phyloP scores from a whole-genome alignment of 1,140 invertebrate genomes.

The Nomia melanderi region DNA sequence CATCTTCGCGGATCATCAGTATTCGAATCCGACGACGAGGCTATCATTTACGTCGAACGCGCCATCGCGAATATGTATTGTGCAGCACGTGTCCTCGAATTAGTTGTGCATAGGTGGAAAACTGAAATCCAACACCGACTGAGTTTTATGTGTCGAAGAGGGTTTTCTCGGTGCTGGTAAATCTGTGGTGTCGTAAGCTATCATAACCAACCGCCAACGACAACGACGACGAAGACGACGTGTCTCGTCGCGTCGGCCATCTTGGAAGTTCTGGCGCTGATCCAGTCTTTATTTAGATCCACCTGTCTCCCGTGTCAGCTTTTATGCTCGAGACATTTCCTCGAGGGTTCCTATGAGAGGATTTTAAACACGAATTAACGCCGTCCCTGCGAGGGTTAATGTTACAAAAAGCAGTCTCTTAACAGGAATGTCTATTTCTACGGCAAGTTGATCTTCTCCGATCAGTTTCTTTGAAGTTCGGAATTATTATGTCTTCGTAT shows the following conservation, averaged over 20 bases:
- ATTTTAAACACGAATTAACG: conserved; percentile 63
- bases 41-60: conserved; percentile 1
- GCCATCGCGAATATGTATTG: conserved; percentile 5
- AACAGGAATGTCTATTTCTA: neutral
- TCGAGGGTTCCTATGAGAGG: conserved; percentile 63
- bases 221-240: conserved; percentile 50
- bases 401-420: conserved; percentile 6
- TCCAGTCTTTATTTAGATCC: conserved; percentile 82
- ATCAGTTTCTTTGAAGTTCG: neutral
- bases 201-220: conserved; percentile 49
- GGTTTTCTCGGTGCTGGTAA: conserved; percentile 52
- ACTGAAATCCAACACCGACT: conserved; percentile 62
- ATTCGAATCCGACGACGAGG: neutral
- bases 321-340: conserved; percentile 61
- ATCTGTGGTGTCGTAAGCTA: conserved; percentile 66
- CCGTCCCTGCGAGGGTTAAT: conserved; percentile 55
- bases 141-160: conserved; percentile 33
- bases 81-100: conserved; percentile 46
- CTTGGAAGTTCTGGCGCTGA: conserved; percentile 74
- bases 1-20: neutral
- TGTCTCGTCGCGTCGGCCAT: conserved; percentile 72
- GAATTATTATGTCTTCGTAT: neutral
- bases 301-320: conserved; percentile 79
- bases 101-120: conserved; percentile 57
- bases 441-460: neutral